Evolutionary conservation across 2,888 invertebrate genomes (phyloP).

Genomic region (Sepioteuthis lessoniana): DNA sequence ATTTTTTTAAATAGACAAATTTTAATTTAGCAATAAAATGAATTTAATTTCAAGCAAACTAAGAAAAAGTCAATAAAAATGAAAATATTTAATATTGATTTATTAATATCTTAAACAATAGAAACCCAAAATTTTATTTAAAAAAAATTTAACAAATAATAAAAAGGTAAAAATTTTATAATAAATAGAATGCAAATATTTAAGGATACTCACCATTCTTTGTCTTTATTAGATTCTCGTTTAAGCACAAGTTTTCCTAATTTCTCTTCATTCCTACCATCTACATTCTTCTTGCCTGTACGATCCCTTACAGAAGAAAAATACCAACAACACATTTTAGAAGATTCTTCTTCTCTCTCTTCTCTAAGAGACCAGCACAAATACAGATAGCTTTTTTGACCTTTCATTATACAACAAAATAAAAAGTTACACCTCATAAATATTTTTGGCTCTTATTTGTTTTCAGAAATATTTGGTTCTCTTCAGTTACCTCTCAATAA

Average conservation of each 20-base stretch:
- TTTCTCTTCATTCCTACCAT: slow-evolving; percentile 49
- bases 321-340: slow-evolving; percentile 34
- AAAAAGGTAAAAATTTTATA: neutral
- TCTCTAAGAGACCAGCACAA: neutral
- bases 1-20: no score
- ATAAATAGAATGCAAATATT: neutral
- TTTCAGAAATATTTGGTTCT: no score
- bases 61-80: no score
- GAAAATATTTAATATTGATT: no score
- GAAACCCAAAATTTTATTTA: no score
- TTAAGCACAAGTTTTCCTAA: slow-evolving; percentile 59
- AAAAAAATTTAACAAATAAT: no score
- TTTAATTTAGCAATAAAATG: no score
- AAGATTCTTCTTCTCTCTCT: neutral
- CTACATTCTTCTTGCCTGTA: neutral
- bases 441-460: no score
- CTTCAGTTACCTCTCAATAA: no score
- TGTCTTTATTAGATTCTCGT: slow-evolving; percentile 56
- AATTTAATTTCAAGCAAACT: no score
- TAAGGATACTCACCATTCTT: slow-evolving; percentile 57
- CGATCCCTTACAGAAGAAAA: neutral
- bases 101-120: no score
- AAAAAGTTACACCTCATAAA: neutral
- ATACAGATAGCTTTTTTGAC: neutral
- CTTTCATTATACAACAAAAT: neutral